Evolutionary conservation across 2,113 vertebrate genomes (phyloP).

Genomic region (Chlorocebus sabaeus): DNA sequence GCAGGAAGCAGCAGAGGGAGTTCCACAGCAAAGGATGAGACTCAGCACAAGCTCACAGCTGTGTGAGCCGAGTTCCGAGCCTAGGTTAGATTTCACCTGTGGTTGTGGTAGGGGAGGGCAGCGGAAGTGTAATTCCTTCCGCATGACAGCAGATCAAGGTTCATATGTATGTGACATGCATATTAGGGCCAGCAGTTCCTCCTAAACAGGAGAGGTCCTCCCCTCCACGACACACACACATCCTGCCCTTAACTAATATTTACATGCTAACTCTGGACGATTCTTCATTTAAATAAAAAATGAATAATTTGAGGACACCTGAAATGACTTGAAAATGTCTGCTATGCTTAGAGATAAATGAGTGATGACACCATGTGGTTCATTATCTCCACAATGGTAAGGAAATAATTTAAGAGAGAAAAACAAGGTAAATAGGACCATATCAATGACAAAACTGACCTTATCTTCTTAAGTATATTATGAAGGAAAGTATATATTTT

Average conservation of each 20-base stretch:
- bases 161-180: not conserved
- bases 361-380: not conserved
- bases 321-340: not conserved
- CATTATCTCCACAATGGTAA: not conserved
- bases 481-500: not conserved
- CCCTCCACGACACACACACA: accelerated
- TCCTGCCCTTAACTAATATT: not conserved
- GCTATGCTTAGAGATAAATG: accelerated
- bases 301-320: not conserved
- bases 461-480: not conserved
- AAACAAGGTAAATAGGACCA: not conserved
- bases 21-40: not conserved
- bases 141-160: not conserved
- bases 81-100: not conserved
- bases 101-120: not conserved
- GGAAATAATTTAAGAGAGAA: not conserved
- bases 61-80: not conserved
- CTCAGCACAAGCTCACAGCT: not conserved
- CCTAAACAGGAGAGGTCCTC: not conserved
- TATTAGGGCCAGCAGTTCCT: not conserved
- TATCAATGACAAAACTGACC: not conserved
- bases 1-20: not conserved
- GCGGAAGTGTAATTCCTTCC: not conserved
- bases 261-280: not conserved
- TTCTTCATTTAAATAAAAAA: not conserved